phyloP scores from a whole-genome alignment of 2,888 invertebrate species.

The Graphium colonna region DNA sequence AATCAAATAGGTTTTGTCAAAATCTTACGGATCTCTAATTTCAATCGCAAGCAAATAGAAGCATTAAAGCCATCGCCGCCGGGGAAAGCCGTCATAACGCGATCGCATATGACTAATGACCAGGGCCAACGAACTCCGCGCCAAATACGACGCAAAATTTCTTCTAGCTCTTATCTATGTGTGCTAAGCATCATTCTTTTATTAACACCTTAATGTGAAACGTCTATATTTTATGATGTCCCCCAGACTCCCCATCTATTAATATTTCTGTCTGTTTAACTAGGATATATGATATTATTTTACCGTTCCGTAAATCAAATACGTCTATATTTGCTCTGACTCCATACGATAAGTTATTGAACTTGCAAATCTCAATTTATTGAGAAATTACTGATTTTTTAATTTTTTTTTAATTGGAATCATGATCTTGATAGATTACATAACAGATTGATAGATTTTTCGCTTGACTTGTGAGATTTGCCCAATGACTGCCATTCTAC shows the following conservation, averaged over 20 bases:
- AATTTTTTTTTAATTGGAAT: too few relatives aligned
- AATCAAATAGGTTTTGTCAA: too few relatives aligned
- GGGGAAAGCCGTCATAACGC: constrained; percentile 10
- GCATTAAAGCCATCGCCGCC: not conserved
- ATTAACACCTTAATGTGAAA: not conserved
- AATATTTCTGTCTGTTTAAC: not conserved
- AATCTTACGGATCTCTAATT: not conserved
- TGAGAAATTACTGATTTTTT: too few relatives aligned
- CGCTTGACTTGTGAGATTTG: too few relatives aligned
- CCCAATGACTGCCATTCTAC: too few relatives aligned
- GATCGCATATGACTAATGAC: constrained; percentile 10
- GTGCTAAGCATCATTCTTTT: not conserved
- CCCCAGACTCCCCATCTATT: not conserved
- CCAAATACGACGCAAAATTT: not conserved
- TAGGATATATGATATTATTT: not conserved
- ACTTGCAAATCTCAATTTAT: too few relatives aligned
- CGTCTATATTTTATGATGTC: not conserved
- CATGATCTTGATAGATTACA: too few relatives aligned
- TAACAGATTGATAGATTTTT: too few relatives aligned
- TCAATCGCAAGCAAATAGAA: not conserved
- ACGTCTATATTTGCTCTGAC: too few relatives aligned
- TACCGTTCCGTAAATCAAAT: not conserved
- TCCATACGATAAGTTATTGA: too few relatives aligned
- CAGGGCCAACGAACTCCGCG: not conserved
- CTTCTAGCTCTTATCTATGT: not conserved